Evolutionary conservation across 2,113 vertebrate genomes (phyloP).

Genomic region (Lynx canadensis): DNA sequence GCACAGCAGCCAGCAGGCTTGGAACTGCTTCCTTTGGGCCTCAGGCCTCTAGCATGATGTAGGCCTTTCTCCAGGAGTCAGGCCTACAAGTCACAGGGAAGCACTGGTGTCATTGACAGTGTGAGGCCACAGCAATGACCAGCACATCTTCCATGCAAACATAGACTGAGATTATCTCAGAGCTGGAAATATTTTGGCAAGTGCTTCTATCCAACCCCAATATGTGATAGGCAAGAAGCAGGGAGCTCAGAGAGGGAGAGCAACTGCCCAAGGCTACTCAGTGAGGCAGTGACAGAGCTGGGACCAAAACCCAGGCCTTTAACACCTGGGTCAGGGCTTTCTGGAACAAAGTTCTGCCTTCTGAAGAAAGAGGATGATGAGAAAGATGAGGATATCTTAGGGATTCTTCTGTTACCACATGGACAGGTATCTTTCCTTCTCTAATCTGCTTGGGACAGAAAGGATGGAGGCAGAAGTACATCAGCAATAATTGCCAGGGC

Average conservation of each 20-base stretch:
- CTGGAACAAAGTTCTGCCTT: background rate
- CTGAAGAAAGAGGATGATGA: background rate
- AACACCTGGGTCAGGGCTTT: background rate
- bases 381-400: background rate
- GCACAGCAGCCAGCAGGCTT: background rate
- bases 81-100: background rate
- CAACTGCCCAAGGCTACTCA: background rate
- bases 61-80: background rate
- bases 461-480: background rate
- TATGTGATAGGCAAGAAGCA: background rate
- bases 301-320: background rate
- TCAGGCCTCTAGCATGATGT: background rate
- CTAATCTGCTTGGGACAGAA: background rate
- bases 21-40: background rate
- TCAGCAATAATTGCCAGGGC: background rate
- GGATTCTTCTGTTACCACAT: background rate
- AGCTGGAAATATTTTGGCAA: background rate
- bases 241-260: background rate
- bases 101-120: background rate
- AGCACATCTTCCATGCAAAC: background rate
- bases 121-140: too few species aligned
- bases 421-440: background rate
- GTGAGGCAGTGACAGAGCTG: background rate
- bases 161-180: background rate
- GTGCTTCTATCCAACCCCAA: background rate